Evolutionary conservation across 92 coral and sea anemone genomes (phyloP).

Genomic region (Porites divaricata): DNA sequence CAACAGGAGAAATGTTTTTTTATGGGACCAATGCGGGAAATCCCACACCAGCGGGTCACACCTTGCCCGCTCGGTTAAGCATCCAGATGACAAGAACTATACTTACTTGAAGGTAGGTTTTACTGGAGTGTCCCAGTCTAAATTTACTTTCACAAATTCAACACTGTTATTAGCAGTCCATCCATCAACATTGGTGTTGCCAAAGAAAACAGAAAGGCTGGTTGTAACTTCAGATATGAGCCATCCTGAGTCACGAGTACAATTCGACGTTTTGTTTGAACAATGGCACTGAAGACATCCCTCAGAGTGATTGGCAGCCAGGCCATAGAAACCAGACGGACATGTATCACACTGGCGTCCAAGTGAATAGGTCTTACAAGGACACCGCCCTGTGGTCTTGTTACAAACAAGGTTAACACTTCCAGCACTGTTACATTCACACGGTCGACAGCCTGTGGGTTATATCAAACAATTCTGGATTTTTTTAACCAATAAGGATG

Average conservation of each 20-base stretch:
- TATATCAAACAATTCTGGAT: not conserved
- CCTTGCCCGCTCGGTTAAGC: no score
- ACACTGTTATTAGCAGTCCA: conserved; percentile 61
- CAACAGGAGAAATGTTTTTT: no score
- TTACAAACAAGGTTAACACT: conserved; percentile 71
- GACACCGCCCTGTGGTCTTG: conserved; percentile 85
- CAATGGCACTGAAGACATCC: conserved; percentile 96
- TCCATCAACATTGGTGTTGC: conserved; percentile 53
- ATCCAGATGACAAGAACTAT: not conserved
- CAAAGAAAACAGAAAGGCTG: not conserved
- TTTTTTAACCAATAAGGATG: no score
- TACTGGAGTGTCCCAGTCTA: not conserved
- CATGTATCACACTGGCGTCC: conserved; percentile 75
- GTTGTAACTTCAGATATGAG: conserved; percentile 32
- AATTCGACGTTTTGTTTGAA: conserved; percentile 78
- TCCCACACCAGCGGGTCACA: no score
- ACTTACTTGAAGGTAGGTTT: not conserved
- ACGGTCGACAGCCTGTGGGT: conserved; percentile 78
- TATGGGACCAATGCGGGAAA: no score
- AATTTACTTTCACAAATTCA: not conserved
- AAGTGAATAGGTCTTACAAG: conserved; percentile 67
- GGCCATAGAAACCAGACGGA: conserved; percentile 79
- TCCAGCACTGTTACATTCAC: conserved; percentile 82
- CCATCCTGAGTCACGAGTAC: conserved; percentile 71
- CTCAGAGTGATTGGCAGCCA: conserved; percentile 70